A percentile compares a stretch with the other conserved stretches of the same genome.
Evolutionary conservation across 2,113 vertebrate species (phyloP).

Genomic region (Scalopus aquaticus): DNA sequence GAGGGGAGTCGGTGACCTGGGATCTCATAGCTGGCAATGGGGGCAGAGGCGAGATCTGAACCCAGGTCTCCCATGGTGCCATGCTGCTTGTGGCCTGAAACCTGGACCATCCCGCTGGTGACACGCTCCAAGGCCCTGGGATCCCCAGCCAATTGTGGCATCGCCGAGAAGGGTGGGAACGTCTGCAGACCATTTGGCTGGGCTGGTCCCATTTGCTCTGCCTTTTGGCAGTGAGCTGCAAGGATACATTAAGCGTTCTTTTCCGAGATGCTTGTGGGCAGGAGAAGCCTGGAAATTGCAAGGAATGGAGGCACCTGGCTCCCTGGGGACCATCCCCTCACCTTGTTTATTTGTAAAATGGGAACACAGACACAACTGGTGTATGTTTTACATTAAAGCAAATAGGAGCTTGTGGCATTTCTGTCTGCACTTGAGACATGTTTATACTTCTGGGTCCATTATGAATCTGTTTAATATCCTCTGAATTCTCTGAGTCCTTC

Average conservation of each 20-base stretch:
- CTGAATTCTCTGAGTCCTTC: slow-evolving; percentile 67
- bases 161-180: background rate
- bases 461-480: slow-evolving; percentile 83
- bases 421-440: slow-evolving; percentile 79
- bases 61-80: background rate
- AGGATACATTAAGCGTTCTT: slow-evolving; percentile 59
- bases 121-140: background rate
- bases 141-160: background rate
- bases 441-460: slow-evolving; percentile 76
- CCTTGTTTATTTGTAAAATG: slow-evolving; percentile 80
- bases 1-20: background rate
- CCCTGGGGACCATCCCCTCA: slow-evolving; percentile 55
- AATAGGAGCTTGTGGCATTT: slow-evolving; percentile 65
- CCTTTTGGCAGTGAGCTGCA: slow-evolving; percentile 54
- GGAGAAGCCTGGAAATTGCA: slow-evolving; percentile 52
- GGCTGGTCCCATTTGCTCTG: slow-evolving; percentile 43
- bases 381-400: slow-evolving; percentile 75
- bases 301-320: slow-evolving; percentile 66
- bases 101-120: background rate
- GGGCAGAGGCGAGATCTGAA: background rate
- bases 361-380: slow-evolving; percentile 71
- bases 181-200: background rate
- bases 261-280: slow-evolving; percentile 37
- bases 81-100: background rate
- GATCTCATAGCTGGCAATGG: background rate